These are phyloP conservation scores for Eulemur albifrons DNA, from an alignment of 2,797 vertebrate species.

Conservation along the genomic window DNA sequence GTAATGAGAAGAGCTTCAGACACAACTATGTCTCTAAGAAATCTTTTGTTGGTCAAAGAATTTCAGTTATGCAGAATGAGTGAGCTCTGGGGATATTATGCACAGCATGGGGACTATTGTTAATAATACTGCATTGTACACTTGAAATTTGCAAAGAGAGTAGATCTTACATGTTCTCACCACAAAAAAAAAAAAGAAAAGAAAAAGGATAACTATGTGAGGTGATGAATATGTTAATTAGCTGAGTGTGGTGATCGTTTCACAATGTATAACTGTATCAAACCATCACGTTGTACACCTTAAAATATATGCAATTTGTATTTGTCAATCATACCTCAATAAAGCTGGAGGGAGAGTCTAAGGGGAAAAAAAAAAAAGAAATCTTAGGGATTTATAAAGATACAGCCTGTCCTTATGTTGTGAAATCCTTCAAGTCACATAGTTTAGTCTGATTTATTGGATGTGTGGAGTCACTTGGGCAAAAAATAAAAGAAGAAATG, in stretches of 20 bases:
- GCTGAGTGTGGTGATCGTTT: background rate
- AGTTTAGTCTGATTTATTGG: background rate
- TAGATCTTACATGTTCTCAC: background rate
- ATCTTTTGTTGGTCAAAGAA: background rate
- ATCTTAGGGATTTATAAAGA: background rate
- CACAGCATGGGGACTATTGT: background rate
- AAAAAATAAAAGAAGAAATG: conserved; percentile 34
- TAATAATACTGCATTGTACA: background rate
- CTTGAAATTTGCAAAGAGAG: background rate
- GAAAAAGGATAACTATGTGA: background rate
- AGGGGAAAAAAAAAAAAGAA: background rate
- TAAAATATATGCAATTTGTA: background rate
- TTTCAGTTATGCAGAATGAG: background rate
- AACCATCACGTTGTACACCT: background rate
- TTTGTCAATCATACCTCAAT: background rate
- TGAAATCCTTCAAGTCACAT: background rate
- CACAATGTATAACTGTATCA: background rate
- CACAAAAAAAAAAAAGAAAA: background rate
- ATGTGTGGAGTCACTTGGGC: background rate
- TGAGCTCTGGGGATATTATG: background rate
- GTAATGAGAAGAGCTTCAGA: background rate
- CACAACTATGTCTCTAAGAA: background rate
- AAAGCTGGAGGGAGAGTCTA: background rate
- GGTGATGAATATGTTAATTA: background rate
- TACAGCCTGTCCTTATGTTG: background rate